These are phyloP conservation scores for Lacerta agilis DNA, from an alignment of 2,797 vertebrate genomes.

Conservation along the genomic window DNA sequence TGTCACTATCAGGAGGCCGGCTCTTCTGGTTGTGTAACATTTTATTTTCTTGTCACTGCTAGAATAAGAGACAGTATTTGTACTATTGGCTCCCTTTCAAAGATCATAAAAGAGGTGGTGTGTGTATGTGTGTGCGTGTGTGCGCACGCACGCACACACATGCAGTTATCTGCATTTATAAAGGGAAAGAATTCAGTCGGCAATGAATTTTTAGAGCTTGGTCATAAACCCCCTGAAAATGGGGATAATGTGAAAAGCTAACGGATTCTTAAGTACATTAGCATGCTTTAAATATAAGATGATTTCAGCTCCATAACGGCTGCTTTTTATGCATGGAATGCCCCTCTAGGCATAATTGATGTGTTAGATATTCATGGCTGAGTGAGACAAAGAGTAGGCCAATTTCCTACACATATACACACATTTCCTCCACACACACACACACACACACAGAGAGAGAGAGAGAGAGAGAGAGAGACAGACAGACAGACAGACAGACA, in stretches of 20 bases:
- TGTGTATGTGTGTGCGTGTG: too few species aligned
- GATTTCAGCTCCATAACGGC: slow-evolving; percentile 82
- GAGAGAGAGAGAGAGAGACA: neutral
- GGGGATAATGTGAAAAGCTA: slow-evolving; percentile 28
- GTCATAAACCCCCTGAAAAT: slow-evolving; percentile 9
- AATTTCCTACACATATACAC: slow-evolving; percentile 64
- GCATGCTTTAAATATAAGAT: slow-evolving; percentile 44
- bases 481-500: too few species aligned
- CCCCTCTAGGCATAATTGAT: slow-evolving; percentile 84
- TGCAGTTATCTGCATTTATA: neutral
- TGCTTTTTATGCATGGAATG: slow-evolving; percentile 81
- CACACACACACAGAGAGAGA: slow-evolving; percentile 13
- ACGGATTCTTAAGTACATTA: slow-evolving; percentile 46
- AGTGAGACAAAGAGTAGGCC: slow-evolving; percentile 75
- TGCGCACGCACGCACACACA: too few species aligned
- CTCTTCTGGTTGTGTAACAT: neutral
- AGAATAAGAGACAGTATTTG: neutral
- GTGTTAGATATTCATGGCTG: slow-evolving; percentile 83
- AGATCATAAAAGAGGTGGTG: too few species aligned
- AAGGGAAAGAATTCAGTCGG: slow-evolving; percentile 6
- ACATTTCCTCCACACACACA: slow-evolving; percentile 68
- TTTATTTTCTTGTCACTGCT: neutral
- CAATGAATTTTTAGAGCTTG: slow-evolving; percentile 42
- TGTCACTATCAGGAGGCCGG: too few species aligned
- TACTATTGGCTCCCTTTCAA: neutral